Conservation (phyloP, 2,888 invertebrate genomes). For the Tenthredo livida region DNA sequence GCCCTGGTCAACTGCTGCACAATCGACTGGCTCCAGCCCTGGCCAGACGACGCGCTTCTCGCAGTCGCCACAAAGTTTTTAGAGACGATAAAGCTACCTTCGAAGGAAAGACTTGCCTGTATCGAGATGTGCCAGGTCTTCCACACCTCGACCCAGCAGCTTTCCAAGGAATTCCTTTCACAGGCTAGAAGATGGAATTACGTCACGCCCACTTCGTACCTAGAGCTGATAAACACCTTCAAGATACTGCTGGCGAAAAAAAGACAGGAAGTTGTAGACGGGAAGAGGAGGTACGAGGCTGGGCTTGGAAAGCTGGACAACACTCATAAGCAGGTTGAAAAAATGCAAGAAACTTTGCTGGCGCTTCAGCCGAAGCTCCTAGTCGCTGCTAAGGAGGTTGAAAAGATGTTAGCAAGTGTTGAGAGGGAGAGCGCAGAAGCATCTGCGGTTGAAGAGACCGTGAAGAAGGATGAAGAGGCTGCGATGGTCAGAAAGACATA, state of each 20-base stretch:
- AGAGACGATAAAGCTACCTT: conserved; percentile 87
- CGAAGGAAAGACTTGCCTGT: conserved; percentile 86
- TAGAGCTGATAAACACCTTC: conserved; percentile 94
- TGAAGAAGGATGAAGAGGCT: conserved; percentile 88
- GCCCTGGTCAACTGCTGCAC: conserved; percentile 97
- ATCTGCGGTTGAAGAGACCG: conserved; percentile 89
- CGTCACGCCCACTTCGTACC: conserved; percentile 95
- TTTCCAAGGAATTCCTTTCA: conserved; percentile 84
- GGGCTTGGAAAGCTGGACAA: conserved; percentile 92
- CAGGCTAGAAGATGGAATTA: conserved; percentile 90
- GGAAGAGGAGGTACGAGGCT: conserved; percentile 89
- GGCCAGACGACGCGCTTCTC: conserved; percentile 95
- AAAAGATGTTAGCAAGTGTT: conserved; percentile 91
- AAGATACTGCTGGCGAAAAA: conserved; percentile 89
- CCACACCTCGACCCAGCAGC: conserved; percentile 89
- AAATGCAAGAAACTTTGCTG: conserved; percentile 91
- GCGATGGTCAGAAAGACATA: conserved; percentile 80
- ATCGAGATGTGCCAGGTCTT: conserved; percentile 95
- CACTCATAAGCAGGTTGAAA: conserved; percentile 89
- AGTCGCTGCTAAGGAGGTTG: conserved; percentile 92
- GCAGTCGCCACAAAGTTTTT: conserved; percentile 93
- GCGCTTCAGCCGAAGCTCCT: conserved; percentile 93
- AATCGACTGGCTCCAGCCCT: conserved; percentile 97
- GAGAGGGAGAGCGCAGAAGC: conserved; percentile 93
- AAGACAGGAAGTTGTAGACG: conserved; percentile 83